Conservation (phyloP, 2,888 invertebrate genomes). For the Girardia tigrina region DNA sequence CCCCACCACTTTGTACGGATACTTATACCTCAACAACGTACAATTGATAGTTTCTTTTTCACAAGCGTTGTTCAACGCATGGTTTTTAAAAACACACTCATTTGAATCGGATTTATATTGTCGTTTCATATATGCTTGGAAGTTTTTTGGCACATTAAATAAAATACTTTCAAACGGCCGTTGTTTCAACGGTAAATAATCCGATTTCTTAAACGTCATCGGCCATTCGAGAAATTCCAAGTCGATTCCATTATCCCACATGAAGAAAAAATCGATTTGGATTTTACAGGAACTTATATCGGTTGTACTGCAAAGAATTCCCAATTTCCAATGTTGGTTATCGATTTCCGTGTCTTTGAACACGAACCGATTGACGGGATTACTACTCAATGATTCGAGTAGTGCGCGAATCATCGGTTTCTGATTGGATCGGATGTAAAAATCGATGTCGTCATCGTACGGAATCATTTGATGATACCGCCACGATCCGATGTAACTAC, state of each 20-base stretch:
- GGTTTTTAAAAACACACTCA: neutral
- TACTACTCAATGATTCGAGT: neutral
- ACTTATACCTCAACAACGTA: neutral
- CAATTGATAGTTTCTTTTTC: neutral
- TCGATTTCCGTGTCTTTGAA: conserved; percentile 24
- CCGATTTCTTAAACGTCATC: neutral
- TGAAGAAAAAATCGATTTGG: conserved; percentile 26
- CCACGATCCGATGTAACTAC: neutral
- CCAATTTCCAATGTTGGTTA: conserved; percentile 28
- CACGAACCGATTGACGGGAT: neutral
- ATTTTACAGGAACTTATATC: neutral
- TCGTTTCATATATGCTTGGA: neutral
- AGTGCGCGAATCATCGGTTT: neutral
- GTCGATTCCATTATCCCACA: neutral
- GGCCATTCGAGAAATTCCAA: neutral
- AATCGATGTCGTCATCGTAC: conserved; percentile 21
- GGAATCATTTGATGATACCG: conserved; percentile 15
- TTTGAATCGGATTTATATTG: neutral
- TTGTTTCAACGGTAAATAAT: neutral
- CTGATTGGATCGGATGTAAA: neutral
- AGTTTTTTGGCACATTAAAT: neutral
- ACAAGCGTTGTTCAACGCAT: neutral
- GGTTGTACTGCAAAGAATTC: neutral
- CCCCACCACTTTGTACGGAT: neutral
- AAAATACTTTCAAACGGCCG: conserved; percentile 18